Conservation (phyloP, 2,888 invertebrate species). For the Himalopsyche japonica region DNA sequence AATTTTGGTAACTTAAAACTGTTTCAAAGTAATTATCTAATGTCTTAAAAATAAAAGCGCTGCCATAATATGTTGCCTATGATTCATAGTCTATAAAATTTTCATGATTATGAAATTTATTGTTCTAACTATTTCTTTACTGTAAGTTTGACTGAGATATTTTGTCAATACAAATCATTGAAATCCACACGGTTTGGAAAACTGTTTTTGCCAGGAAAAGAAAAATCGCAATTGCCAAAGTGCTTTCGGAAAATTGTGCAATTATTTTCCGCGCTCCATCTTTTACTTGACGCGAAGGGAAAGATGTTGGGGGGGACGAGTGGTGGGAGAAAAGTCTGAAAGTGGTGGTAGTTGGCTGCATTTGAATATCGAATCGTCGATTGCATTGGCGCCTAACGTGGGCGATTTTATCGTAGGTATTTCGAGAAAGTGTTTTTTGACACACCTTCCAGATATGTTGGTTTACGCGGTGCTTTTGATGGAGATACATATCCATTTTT, state of each 20-base stretch:
- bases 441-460: not conserved
- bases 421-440: slow-evolving; percentile 3
- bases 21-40: no score
- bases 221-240: slow-evolving; percentile 28
- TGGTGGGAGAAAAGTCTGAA: not conserved
- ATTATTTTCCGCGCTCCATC: slow-evolving; percentile 29
- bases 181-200: not conserved
- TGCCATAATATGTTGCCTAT: no score
- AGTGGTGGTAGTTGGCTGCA: slow-evolving; percentile 1
- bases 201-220: slow-evolving; percentile 8
- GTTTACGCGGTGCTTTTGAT: not conserved
- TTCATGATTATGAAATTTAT: no score
- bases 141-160: no score
- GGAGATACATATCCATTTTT: not conserved
- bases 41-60: no score
- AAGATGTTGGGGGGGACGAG: not conserved
- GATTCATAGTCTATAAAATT: no score
- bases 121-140: no score
- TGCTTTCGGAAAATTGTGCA: slow-evolving; percentile 36
- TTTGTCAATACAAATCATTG: no score
- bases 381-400: not conserved
- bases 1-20: no score
- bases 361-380: slow-evolving; percentile 14
- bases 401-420: slow-evolving; percentile 11
- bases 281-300: not conserved